Evolutionary conservation across 1,140 invertebrate species (phyloP).

Genomic region (Panulirus ornatus): DNA sequence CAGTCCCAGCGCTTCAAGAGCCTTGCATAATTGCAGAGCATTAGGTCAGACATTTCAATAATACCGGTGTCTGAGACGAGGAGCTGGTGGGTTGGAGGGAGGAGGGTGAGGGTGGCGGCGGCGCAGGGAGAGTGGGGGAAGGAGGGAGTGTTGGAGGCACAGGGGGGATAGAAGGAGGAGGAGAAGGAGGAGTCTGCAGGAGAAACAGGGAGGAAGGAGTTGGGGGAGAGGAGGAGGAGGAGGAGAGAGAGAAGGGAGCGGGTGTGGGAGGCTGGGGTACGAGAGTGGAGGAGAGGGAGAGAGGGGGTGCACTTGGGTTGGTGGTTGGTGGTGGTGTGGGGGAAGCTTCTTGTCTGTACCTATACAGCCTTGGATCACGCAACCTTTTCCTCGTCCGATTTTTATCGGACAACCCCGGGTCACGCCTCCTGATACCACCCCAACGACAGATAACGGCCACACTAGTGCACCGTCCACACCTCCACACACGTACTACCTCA

Average conservation of each 20-base stretch:
- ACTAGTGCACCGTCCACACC: too few species aligned
- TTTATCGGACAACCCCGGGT: too few species aligned
- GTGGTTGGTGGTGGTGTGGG: neutral
- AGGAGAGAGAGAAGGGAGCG: too few species aligned
- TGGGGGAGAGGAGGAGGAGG: neutral
- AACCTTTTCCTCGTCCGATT: too few species aligned
- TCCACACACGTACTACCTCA: too few species aligned
- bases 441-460: too few species aligned
- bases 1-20: neutral
- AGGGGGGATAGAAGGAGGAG: too few species aligned
- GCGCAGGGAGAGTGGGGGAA: neutral
- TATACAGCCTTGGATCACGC: too few species aligned
- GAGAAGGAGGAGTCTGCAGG: slow-evolving; percentile 11
- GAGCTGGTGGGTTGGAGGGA: neutral
- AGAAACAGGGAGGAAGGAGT: neutral
- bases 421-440: too few species aligned
- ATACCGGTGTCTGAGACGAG: neutral
- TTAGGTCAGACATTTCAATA: slow-evolving; percentile 39
- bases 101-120: neutral
- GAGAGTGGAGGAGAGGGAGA: neutral
- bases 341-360: too few species aligned
- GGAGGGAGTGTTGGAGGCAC: neutral
- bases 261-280: neutral
- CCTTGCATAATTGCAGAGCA: slow-evolving; percentile 3
- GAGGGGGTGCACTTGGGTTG: too few species aligned